Evolutionary conservation across 2,113 vertebrate genomes (phyloP).

Genomic region (Mellivora capensis): DNA sequence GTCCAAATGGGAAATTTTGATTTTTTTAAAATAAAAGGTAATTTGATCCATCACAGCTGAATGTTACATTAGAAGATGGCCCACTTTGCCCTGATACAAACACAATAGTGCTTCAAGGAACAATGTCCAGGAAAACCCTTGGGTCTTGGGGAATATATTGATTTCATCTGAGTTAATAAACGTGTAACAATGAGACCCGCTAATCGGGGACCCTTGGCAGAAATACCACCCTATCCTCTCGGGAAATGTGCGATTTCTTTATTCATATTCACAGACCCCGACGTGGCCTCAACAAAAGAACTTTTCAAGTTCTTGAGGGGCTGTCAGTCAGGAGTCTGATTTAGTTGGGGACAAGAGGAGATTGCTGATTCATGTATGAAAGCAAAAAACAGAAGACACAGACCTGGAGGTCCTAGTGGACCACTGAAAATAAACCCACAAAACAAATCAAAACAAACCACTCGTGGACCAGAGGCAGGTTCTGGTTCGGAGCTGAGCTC

Average conservation of each 20-base stretch:
- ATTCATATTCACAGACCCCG: conserved; percentile 48
- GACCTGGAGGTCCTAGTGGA: not conserved
- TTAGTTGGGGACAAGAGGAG: not conserved
- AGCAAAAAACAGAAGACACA: not conserved
- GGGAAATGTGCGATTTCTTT: conserved; percentile 55
- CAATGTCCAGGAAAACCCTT: conserved; percentile 30
- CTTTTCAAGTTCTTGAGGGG: not conserved
- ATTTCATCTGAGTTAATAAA: conserved; percentile 68
- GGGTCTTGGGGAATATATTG: conserved; percentile 53
- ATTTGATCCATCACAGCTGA: conserved; percentile 68
- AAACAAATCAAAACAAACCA: not conserved
- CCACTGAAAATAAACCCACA: not conserved
- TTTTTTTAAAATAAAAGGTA: conserved; percentile 76
- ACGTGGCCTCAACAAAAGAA: conserved; percentile 35
- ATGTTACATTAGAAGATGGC: conserved; percentile 61
- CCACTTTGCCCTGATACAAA: conserved; percentile 24
- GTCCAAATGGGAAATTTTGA: conserved; percentile 74
- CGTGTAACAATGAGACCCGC: conserved; percentile 32
- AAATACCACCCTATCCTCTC: conserved; percentile 61
- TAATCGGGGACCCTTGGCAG: conserved; percentile 55
- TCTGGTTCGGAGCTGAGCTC: not conserved
- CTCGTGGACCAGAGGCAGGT: not conserved
- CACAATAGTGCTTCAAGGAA: conserved; percentile 61
- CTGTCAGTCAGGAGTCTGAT: not conserved
- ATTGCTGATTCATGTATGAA: not conserved